Percentiles rank a stretch among this genome's conserved stretches.
phyloP scores from a whole-genome alignment of 2,888 invertebrate species.

The Campoplex capitator region DNA sequence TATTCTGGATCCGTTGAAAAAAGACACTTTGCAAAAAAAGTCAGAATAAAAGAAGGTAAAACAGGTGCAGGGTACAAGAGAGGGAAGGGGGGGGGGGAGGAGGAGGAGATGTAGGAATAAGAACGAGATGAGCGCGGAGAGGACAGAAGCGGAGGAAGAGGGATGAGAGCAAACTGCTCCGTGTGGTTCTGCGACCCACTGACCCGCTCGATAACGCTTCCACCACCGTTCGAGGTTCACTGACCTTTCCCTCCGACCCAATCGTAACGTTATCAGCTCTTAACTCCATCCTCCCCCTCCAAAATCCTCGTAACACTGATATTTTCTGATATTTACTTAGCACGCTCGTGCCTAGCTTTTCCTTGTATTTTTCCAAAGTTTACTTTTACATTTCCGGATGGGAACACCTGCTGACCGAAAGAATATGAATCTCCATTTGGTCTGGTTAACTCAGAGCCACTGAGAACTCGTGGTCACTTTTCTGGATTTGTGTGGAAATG shows the following conservation, averaged over 20 bases:
- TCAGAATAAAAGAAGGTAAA: neutral
- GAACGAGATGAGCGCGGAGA: slow-evolving; percentile 55
- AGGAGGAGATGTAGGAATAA: slow-evolving; percentile 14
- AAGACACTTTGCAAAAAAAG: neutral
- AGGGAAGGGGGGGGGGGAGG: slow-evolving; percentile 3
- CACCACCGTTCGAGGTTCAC: slow-evolving; percentile 80
- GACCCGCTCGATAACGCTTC: slow-evolving; percentile 86
- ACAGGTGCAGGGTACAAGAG: slow-evolving; percentile 23
- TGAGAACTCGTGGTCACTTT: neutral
- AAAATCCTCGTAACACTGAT: neutral
- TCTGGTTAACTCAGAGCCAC: neutral
- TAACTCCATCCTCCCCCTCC: neutral
- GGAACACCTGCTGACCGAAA: neutral
- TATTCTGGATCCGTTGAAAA: neutral
- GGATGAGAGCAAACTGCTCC: slow-evolving; percentile 85
- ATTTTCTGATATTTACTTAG: neutral
- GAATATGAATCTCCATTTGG: neutral
- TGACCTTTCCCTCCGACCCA: slow-evolving; percentile 81
- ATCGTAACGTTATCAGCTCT: slow-evolving; percentile 72
- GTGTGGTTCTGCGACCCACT: slow-evolving; percentile 87
- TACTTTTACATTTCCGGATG: neutral
- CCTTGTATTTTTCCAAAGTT: neutral
- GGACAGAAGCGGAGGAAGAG: slow-evolving; percentile 71
- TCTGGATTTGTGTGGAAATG: neutral
- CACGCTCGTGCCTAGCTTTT: neutral